Evolutionary conservation across 2,797 vertebrate species (phyloP).

Genomic region (Chaenodraco wilsoni): DNA sequence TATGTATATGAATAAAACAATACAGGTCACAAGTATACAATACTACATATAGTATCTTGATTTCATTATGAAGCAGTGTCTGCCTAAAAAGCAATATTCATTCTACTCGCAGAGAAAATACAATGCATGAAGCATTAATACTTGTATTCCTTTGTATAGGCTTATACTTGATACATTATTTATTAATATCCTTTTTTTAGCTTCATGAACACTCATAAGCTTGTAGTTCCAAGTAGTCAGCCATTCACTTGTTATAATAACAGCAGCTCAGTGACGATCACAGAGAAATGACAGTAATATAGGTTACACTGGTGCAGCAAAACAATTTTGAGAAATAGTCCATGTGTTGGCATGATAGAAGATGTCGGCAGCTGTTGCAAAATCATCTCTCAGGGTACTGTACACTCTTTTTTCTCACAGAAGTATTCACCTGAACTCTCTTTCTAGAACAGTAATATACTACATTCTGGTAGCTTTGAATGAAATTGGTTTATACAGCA

Average conservation of each 20-base stretch:
- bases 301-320: conserved; percentile 9
- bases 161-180: conserved; percentile 61
- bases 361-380: conserved; percentile 34
- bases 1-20: conserved; percentile 8
- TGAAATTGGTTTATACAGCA: neutral
- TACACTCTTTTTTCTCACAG: neutral
- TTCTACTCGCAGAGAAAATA: conserved; percentile 34
- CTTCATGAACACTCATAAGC: conserved; percentile 27
- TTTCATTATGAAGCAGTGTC: conserved; percentile 25
- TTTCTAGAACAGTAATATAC: neutral
- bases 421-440: neutral
- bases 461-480: neutral
- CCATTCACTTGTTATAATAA: conserved; percentile 16
- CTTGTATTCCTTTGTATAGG: conserved; percentile 38
- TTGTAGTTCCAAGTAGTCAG: conserved; percentile 7
- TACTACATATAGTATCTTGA: conserved; percentile 8
- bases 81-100: conserved; percentile 45
- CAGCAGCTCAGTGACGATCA: conserved; percentile 23
- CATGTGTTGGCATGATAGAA: conserved; percentile 35
- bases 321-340: conserved; percentile 37
- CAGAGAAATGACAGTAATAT: neutral
- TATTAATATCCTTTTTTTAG: conserved; percentile 51
- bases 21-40: conserved; percentile 3
- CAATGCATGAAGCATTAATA: conserved; percentile 29
- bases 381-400: neutral